These are phyloP conservation scores for Eupithecia insigniata DNA, from an alignment of 2,888 invertebrate species.

Conservation along the genomic window DNA sequence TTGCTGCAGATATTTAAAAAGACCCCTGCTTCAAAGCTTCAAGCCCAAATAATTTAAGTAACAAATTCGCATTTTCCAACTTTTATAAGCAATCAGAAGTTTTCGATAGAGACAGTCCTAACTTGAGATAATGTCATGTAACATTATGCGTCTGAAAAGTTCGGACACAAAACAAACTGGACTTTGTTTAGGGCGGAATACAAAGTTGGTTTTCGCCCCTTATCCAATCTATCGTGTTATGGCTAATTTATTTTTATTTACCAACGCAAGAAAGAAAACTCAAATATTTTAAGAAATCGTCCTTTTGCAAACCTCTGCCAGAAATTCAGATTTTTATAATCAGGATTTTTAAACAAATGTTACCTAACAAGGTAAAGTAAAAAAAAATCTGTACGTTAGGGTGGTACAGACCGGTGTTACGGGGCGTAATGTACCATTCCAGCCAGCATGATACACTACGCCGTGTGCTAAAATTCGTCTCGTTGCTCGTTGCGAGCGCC, in stretches of 20 bases:
- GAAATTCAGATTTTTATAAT: too few relatives aligned
- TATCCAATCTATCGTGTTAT: background rate
- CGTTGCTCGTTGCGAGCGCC: too few relatives aligned
- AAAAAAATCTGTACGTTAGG: too few relatives aligned
- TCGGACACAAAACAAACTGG: slow-evolving; percentile 38
- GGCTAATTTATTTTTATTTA: slow-evolving; percentile 7
- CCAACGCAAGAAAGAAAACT: background rate
- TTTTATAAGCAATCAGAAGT: slow-evolving; percentile 35
- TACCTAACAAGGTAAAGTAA: too few relatives aligned
- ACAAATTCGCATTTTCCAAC: slow-evolving; percentile 33
- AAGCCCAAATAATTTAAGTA: slow-evolving; percentile 31
- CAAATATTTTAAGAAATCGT: background rate
- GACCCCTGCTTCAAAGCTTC: slow-evolving; percentile 17
- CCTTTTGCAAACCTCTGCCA: too few relatives aligned
- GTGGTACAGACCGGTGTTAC: too few relatives aligned
- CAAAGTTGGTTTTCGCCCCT: background rate
- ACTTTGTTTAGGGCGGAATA: slow-evolving; percentile 31
- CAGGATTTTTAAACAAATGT: too few relatives aligned
- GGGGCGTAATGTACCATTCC: too few relatives aligned
- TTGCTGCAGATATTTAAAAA: slow-evolving; percentile 1
- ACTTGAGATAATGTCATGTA: slow-evolving; percentile 32
- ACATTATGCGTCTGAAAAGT: slow-evolving; percentile 53
- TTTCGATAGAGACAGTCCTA: slow-evolving; percentile 24
- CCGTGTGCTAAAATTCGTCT: too few relatives aligned
- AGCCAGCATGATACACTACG: too few relatives aligned